Conservation (phyloP, 1,140 invertebrate genomes). For the Trichonephila clavipes region DNA sequence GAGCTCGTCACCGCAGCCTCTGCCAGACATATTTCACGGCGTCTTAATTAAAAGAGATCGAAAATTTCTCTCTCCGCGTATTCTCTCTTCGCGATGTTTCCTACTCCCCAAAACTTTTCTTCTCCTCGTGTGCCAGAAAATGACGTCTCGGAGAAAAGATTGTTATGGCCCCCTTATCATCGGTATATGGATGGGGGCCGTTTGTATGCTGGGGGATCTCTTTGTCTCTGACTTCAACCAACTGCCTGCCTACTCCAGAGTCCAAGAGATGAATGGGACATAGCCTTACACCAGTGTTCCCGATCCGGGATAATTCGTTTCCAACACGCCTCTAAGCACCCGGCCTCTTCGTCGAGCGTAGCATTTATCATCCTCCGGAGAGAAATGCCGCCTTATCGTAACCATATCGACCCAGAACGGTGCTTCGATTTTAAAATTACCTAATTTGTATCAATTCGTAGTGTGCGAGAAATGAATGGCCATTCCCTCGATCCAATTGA, state of each 20-base stretch:
- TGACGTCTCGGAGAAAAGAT: slow-evolving; percentile 63
- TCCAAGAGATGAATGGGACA: slow-evolving; percentile 25
- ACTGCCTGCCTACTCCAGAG: neutral
- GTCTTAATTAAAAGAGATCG: slow-evolving; percentile 77
- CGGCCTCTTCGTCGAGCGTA: too few relatives aligned
- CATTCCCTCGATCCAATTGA: neutral
- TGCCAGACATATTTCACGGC: slow-evolving; percentile 76
- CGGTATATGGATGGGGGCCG: neutral
- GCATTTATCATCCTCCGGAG: neutral
- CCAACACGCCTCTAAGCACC: too few relatives aligned
- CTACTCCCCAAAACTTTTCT: slow-evolving; percentile 49
- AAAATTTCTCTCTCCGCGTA: slow-evolving; percentile 61
- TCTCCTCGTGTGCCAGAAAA: slow-evolving; percentile 39
- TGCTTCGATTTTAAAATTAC: neutral
- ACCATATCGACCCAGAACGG: slow-evolving; percentile 1
- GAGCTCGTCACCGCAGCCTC: slow-evolving; percentile 68
- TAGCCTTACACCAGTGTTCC: slow-evolving; percentile 29
- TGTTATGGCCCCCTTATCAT: slow-evolving; percentile 45
- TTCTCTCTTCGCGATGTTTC: slow-evolving; percentile 25
- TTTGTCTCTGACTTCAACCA: slow-evolving; percentile 19
- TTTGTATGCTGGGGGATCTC: neutral
- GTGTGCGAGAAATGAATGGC: neutral
- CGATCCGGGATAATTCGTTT: neutral
- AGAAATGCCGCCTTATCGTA: neutral
- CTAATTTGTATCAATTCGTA: slow-evolving; percentile 1